Conservation (phyloP, 2,113 vertebrate species). For the Vireo altiloquus region DNA sequence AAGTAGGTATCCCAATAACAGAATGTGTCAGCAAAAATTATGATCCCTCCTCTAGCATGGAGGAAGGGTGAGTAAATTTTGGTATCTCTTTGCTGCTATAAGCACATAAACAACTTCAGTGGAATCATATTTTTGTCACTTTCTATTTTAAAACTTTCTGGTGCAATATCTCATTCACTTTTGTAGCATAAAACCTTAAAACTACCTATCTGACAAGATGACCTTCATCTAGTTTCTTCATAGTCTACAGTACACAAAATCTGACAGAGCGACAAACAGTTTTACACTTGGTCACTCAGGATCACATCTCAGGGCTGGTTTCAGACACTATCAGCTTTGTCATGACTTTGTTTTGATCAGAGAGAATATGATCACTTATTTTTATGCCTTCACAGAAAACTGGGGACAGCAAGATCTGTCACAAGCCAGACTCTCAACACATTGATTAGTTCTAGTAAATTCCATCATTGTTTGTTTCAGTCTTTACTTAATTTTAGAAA, state of each 20-base stretch:
- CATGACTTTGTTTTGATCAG: not conserved
- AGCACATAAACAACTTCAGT: not conserved
- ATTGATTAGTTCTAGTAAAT: not conserved
- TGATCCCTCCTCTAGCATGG: accelerated
- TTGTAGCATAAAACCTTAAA: not conserved
- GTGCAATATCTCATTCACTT: not conserved
- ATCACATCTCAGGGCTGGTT: not conserved
- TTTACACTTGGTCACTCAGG: not conserved
- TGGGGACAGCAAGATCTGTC: not conserved
- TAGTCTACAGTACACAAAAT: not conserved
- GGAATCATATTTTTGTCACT: not conserved
- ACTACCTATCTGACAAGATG: not conserved
- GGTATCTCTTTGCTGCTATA: not conserved
- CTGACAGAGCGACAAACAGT: not conserved
- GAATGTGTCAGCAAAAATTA: not conserved
- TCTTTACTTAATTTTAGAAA: not conserved
- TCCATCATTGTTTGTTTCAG: not conserved
- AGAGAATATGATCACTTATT: not conserved
- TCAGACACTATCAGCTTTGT: not conserved
- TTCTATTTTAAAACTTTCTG: not conserved
- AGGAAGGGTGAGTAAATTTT: not conserved
- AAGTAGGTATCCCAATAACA: not conserved
- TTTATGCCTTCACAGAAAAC: not conserved
- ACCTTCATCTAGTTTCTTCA: not conserved
- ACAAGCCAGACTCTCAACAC: not conserved